Percentiles rank a stretch among this genome's conserved stretches.
Evolutionary conservation across 1,140 invertebrate species (phyloP).

Genomic region (Drosophila trapezifrons): DNA sequence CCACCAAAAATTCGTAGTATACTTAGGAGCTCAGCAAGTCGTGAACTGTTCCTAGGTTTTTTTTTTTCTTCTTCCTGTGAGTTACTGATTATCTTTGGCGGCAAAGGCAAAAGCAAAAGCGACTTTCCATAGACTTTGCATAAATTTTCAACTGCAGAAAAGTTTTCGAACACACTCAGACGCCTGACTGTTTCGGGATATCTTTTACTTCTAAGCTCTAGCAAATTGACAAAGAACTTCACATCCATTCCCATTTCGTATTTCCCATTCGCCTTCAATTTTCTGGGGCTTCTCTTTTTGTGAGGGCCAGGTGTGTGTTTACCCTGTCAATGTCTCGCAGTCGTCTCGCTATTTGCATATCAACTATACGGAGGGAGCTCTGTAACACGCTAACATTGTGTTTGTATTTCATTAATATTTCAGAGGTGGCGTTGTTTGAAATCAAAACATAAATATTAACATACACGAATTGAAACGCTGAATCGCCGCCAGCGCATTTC

Average conservation of each 20-base stretch:
- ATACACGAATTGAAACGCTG: constrained; percentile 82
- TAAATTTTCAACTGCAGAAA: constrained; percentile 59
- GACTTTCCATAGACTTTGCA: constrained; percentile 80
- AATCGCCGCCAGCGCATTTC: constrained; percentile 74
- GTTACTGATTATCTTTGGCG: constrained; percentile 74
- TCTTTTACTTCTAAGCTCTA: constrained; percentile 79
- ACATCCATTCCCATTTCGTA: constrained; percentile 17
- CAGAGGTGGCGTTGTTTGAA: constrained; percentile 82
- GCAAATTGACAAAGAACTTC: constrained; percentile 79
- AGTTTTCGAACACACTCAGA: constrained; percentile 28
- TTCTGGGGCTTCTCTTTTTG: constrained; percentile 70
- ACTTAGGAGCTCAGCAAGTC: constrained; percentile 56
- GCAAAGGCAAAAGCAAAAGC: constrained; percentile 47
- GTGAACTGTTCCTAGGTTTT: constrained; percentile 27
- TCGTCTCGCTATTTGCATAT: constrained; percentile 73
- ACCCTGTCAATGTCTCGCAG: constrained; percentile 54
- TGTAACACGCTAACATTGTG: constrained; percentile 75
- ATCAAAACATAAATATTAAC: constrained; percentile 83
- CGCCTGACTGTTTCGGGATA: constrained; percentile 49
- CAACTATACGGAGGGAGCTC: constrained; percentile 61
- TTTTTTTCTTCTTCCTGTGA: constrained; percentile 11
- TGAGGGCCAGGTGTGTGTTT: constrained; percentile 31
- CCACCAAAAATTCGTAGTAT: constrained; percentile 71
- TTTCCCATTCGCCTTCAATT: constrained; percentile 42
- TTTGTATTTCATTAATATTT: constrained; percentile 83